Conservation (phyloP, 2,888 invertebrate genomes). For the Strigamia crassipes region DNA sequence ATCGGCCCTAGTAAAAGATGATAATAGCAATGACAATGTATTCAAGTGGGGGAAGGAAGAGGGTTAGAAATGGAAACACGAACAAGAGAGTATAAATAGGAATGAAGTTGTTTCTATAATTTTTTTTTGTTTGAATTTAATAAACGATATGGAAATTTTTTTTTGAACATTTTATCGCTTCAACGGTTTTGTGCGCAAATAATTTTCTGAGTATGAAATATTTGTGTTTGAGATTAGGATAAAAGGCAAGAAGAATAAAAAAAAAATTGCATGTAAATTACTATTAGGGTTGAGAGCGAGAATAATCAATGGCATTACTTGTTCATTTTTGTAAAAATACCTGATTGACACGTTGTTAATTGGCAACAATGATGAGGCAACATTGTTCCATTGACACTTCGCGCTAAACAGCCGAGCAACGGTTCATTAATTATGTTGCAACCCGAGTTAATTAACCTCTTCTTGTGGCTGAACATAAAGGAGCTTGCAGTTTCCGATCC, state of each 20-base stretch:
- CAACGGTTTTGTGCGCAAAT: too few relatives aligned
- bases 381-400: constrained; percentile 37
- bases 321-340: background rate
- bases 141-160: background rate
- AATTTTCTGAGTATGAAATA: too few relatives aligned
- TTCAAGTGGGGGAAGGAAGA: background rate
- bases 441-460: constrained; percentile 21
- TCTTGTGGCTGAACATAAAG: constrained; percentile 18
- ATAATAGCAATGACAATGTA: constrained; percentile 39
- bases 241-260: too few relatives aligned
- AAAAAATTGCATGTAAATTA: too few relatives aligned
- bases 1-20: constrained; percentile 30
- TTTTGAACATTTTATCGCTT: background rate
- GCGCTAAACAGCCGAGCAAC: background rate
- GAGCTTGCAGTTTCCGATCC: background rate
- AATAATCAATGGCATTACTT: too few relatives aligned
- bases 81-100: background rate
- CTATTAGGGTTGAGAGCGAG: too few relatives aligned
- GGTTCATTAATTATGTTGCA: constrained; percentile 40
- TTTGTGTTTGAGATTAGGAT: too few relatives aligned
- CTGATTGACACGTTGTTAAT: constrained; percentile 25
- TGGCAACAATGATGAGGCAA: constrained; percentile 39
- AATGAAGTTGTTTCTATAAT: background rate
- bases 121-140: background rate
- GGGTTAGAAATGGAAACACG: constrained; percentile 10